Percentiles rank a stretch among this genome's conserved stretches.
phyloP scores from a whole-genome alignment of 2,888 invertebrate genomes.

The Patella caerulea region DNA sequence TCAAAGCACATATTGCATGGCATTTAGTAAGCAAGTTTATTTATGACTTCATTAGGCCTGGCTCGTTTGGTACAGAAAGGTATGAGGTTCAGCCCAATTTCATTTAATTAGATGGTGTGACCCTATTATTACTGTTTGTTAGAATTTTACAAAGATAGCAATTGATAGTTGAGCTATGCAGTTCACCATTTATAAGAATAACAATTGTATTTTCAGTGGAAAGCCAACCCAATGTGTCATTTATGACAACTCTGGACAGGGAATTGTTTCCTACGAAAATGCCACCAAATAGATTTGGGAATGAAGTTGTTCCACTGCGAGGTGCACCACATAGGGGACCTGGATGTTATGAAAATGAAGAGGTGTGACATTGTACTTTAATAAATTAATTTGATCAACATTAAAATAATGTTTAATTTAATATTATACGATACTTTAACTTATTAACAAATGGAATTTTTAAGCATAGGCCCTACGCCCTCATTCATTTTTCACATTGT shows the following conservation, averaged over 20 bases:
- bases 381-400: no score
- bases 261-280: slow-evolving; percentile 68
- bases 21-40: no score
- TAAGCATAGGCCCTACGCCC: background rate
- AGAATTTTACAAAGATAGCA: no score
- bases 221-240: slow-evolving; percentile 62
- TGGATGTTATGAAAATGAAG: slow-evolving; percentile 70
- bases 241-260: slow-evolving; percentile 67
- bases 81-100: no score
- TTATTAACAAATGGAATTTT: background rate
- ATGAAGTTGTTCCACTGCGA: slow-evolving; percentile 65
- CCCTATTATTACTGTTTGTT: no score
- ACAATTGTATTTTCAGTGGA: slow-evolving; percentile 48
- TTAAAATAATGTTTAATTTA: no score
- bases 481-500: background rate
- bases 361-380: slow-evolving; percentile 43
- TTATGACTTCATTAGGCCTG: no score
- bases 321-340: slow-evolving; percentile 69
- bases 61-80: no score
- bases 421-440: background rate
- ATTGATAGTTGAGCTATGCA: no score
- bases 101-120: no score
- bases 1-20: no score
- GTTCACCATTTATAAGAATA: no score
- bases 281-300: slow-evolving; percentile 69